These are phyloP conservation scores for Sebastes taczanowskii DNA, from an alignment of 2,797 vertebrate genomes.

Conservation along the genomic window DNA sequence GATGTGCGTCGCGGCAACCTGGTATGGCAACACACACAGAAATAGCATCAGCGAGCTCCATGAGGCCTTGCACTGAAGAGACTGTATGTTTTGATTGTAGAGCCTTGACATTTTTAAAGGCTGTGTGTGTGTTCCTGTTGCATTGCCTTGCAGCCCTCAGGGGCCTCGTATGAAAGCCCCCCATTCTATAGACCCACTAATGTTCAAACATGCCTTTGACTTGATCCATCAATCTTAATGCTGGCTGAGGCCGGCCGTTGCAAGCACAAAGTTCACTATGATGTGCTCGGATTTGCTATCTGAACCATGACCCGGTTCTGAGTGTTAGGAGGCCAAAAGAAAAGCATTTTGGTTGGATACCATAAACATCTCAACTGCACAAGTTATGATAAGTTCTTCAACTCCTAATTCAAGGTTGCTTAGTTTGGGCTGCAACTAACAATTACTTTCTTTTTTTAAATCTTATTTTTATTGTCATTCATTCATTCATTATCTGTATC, in stretches of 20 bases:
- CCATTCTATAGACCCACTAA: background rate
- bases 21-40: background rate
- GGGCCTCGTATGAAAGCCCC: conserved; percentile 15
- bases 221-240: conserved; percentile 19
- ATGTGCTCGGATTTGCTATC: background rate
- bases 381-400: background rate
- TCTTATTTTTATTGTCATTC: no score
- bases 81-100: conserved; percentile 19
- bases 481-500: no score
- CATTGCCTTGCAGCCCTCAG: conserved; percentile 23
- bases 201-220: conserved; percentile 50
- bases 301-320: background rate
- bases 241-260: background rate
- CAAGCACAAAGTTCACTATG: conserved; percentile 8
- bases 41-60: conserved; percentile 13
- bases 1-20: background rate
- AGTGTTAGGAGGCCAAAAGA: background rate
- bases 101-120: conserved; percentile 50
- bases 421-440: background rate
- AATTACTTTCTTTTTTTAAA: background rate
- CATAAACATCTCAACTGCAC: background rate
- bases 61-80: conserved; percentile 25
- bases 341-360: background rate
- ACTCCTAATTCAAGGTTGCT: background rate
- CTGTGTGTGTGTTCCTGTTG: conserved; percentile 2